These are phyloP conservation scores for Blastobasis lacticolella DNA, from an alignment of 2,888 invertebrate species.

Conservation along the genomic window DNA sequence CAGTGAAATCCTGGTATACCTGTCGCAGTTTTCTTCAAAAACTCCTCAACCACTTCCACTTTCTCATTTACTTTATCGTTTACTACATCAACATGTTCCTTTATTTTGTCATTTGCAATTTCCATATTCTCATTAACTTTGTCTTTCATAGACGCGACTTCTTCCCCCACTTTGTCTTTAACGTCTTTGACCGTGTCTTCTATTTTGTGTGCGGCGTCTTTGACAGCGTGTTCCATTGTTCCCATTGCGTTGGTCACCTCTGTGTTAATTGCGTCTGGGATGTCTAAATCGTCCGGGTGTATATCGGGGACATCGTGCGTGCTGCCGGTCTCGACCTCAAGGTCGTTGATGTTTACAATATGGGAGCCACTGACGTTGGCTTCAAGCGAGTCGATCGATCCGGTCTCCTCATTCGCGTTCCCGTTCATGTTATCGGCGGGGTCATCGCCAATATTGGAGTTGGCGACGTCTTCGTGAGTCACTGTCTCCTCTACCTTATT, in stretches of 20 bases:
- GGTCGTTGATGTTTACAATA: conserved; percentile 69
- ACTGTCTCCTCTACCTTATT: conserved; percentile 40
- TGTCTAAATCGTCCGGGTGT: conserved; percentile 36
- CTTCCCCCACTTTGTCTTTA: conserved; percentile 11
- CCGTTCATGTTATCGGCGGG: conserved; percentile 44
- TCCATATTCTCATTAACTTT: conserved; percentile 12
- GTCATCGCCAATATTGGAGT: conserved; percentile 39
- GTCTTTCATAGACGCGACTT: conserved; percentile 4
- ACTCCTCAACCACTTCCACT: conserved; percentile 47
- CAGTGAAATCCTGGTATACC: conserved; percentile 39
- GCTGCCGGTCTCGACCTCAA: conserved; percentile 51
- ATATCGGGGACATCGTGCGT: conserved; percentile 46
- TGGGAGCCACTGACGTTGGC: conserved; percentile 71
- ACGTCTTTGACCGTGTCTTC: conserved; percentile 8
- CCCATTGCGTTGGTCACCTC: conserved; percentile 29
- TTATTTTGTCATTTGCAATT: conserved; percentile 16
- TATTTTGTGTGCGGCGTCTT: conserved; percentile 13
- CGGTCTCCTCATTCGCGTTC: conserved; percentile 49
- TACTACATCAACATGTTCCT: conserved; percentile 20
- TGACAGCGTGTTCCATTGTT: conserved; percentile 34
- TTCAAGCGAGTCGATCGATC: conserved; percentile 66
- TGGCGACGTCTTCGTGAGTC: conserved; percentile 43
- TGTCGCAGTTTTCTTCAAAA: conserved; percentile 47
- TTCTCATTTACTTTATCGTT: conserved; percentile 35
- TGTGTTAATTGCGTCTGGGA: conserved; percentile 19